Base-by-base conservation (phyloP, 2,113 vertebrate genomes). In the Apodemus sylvaticus region DNA sequence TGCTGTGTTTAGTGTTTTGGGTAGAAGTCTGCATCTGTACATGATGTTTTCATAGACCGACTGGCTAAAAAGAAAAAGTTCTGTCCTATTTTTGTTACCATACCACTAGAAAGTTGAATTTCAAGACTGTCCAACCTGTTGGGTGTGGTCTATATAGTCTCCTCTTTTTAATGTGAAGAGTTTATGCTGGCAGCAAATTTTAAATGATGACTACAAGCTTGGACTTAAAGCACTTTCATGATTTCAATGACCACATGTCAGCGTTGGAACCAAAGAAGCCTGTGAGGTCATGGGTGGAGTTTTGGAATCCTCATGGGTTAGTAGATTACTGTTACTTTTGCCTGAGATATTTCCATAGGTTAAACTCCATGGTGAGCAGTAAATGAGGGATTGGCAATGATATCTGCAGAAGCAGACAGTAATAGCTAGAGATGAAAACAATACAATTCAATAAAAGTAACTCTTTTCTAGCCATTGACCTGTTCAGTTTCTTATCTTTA, bases 241-340 rank as follows among this genome's bases (percentile, higher is more conserved):
- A 94, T 89, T 94, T 95, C 74, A 97, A 70, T 64, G 90, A 85
- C 70, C 78, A 95, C 70, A 79, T 94, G 83, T 95, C 62, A 96
- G 58, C 42, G 86, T 93, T 97, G 89, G 55, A 96, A 96, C 45
- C 24, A 79, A 91, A 92, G 34, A 87, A 96, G 79, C 58, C 22
- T n/a, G 14, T 68, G 85, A 90, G 91, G 58, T 92, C 89, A 68
- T 79, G 36, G 79, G 53, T 95, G 24, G 79, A 66, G 73, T 48
- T 96, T 45, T 29, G 5, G 93, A 93, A 79, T 86, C 48, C 55
- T 74, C 26, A 42, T 78, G 26, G 36, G 19, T 71, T 97, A 53
- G 60, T 79, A 42, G 68, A 51, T 68, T 22, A 5, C 58, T 19
- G n/a, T 92, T 95, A 81, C 16, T 94, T 93, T 76, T 74, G 31